phyloP scores from a whole-genome alignment of 2,797 vertebrate species.

The Crocidura indochinensis region DNA sequence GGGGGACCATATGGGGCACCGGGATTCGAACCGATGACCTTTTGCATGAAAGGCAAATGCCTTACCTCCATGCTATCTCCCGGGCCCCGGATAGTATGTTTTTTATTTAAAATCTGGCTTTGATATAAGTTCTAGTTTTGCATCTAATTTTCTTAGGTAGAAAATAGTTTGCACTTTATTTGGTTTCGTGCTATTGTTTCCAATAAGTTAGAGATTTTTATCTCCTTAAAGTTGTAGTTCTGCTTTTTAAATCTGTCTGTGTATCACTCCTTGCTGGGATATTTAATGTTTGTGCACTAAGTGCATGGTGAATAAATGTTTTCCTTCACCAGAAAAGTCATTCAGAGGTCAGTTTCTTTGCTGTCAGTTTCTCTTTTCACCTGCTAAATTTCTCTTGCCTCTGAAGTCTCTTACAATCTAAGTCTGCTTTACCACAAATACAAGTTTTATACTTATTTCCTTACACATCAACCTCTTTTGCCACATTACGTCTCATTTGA shows the following conservation, averaged over 20 bases:
- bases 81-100: too few species aligned
- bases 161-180: neutral
- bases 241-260: neutral
- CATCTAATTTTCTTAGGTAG: neutral
- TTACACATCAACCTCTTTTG: neutral
- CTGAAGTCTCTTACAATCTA: neutral
- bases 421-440: neutral
- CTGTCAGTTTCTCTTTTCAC: neutral
- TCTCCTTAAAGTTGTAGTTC: neutral
- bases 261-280: neutral
- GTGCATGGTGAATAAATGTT: neutral
- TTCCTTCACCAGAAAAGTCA: neutral
- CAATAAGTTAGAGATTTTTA: neutral
- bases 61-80: too few species aligned
- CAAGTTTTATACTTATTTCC: neutral
- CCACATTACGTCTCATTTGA: neutral
- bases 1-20: too few species aligned
- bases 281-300: neutral
- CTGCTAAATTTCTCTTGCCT: neutral
- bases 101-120: neutral
- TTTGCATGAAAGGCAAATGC: too few species aligned
- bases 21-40: too few species aligned
- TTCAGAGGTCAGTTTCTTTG: neutral
- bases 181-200: neutral
- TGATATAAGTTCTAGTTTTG: constrained; percentile 40